A percentile compares a stretch with the other conserved stretches of the same genome.
phyloP scores from a whole-genome alignment of 2,888 invertebrate genomes.

The Sepioteuthis lessoniana region DNA sequence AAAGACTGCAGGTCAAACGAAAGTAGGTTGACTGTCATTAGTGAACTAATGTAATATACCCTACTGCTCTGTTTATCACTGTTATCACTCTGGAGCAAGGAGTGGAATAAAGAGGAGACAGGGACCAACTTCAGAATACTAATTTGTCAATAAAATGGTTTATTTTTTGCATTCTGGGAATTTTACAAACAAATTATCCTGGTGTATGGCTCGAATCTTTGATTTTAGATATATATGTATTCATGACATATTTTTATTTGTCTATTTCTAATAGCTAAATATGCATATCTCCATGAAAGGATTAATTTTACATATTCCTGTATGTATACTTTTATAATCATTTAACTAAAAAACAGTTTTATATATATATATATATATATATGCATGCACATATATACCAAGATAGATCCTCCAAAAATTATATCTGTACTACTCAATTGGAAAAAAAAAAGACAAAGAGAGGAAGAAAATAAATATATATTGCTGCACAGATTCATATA shows the following conservation, averaged over 20 bases:
- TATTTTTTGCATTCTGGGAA: background rate
- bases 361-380: no score
- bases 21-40: conserved; percentile 14
- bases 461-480: background rate
- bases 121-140: background rate
- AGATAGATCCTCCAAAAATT: background rate
- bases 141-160: background rate
- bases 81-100: background rate
- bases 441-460: no score
- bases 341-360: background rate
- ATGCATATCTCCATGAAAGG: background rate
- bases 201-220: background rate
- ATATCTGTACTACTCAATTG: background rate
- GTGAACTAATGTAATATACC: conserved; percentile 15
- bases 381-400: background rate
- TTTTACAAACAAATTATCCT: background rate
- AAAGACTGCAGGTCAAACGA: background rate
- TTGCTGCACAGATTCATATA: no score
- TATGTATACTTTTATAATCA: background rate
- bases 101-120: background rate
- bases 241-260: background rate
- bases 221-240: background rate
- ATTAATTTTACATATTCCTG: no score
- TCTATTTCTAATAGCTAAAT: background rate
- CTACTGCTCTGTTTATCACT: background rate